These are phyloP conservation scores for Spinus pinus DNA, from an alignment of 2,797 vertebrate genomes.

Conservation along the genomic window DNA sequence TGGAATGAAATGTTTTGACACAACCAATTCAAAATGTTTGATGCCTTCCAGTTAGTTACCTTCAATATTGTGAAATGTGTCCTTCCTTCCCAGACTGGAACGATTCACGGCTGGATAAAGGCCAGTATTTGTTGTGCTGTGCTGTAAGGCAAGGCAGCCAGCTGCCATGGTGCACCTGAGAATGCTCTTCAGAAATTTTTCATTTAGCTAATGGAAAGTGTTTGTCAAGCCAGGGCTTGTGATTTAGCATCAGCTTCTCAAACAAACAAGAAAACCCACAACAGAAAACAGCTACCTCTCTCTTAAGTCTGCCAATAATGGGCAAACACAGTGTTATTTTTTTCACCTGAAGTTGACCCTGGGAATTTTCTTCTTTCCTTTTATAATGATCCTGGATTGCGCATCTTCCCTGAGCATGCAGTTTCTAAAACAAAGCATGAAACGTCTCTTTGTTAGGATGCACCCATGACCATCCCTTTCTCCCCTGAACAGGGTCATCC, in stretches of 20 bases:
- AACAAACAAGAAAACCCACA: background rate
- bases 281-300: background rate
- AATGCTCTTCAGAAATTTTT: conserved; percentile 8
- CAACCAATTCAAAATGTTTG: conserved; percentile 31
- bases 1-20: conserved; percentile 54
- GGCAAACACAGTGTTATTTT: background rate
- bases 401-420: background rate
- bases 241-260: background rate
- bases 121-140: conserved; percentile 27
- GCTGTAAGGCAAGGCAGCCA: background rate
- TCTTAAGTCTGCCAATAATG: background rate
- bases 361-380: background rate
- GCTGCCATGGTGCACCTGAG: conserved; percentile 28
- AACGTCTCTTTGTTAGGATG: background rate
- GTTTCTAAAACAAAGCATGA: background rate
- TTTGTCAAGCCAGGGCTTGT: background rate
- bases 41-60: conserved; percentile 41
- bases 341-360: background rate
- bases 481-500: background rate
- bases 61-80: conserved; percentile 53
- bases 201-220: background rate
- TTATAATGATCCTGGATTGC: background rate
- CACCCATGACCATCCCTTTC: background rate
- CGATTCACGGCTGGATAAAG: background rate
- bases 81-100: conserved; percentile 19